These are phyloP conservation scores for Phalera bucephala DNA, from an alignment of 2,888 invertebrate genomes.

Conservation along the genomic window DNA sequence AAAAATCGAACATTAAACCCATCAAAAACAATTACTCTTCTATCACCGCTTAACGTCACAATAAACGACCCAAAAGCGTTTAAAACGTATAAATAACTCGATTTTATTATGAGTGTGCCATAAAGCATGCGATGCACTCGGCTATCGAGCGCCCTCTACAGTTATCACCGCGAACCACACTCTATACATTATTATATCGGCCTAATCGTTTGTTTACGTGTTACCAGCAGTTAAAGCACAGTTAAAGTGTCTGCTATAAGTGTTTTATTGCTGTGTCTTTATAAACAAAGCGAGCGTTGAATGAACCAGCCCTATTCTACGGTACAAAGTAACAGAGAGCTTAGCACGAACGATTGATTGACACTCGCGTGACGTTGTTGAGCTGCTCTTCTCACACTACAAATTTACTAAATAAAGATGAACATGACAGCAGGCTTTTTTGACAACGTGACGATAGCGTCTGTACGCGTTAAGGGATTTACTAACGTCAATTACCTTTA, in stretches of 20 bases:
- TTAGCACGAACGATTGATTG: too few relatives aligned
- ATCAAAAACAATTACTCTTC: background rate
- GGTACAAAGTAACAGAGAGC: too few relatives aligned
- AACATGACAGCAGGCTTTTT: too few relatives aligned
- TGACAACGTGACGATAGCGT: too few relatives aligned
- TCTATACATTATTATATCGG: conserved; percentile 38
- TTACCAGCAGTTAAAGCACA: too few relatives aligned
- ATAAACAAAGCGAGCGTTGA: conserved; percentile 26
- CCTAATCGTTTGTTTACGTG: conserved; percentile 57
- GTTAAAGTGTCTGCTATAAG: conserved; percentile 45
- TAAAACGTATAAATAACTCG: conserved; percentile 3
- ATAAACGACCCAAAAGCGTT: conserved; percentile 1
- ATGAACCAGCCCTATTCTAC: too few relatives aligned
- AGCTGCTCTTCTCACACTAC: background rate
- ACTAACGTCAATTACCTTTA: too few relatives aligned
- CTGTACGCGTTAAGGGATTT: too few relatives aligned
- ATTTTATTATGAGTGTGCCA: conserved; percentile 1
- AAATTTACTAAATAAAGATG: too few relatives aligned
- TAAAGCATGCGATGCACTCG: background rate
- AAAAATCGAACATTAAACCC: background rate
- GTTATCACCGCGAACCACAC: conserved; percentile 2
- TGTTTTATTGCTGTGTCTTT: conserved; percentile 45
- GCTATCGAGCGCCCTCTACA: background rate
- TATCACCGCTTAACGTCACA: background rate
- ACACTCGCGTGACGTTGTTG: too few relatives aligned